Evolutionary conservation across 35 echinoderm and acorn worm species (phyloP), one percentile per base, ranked within the genome.

Genomic region (Apostichopus japonicus): DNA sequence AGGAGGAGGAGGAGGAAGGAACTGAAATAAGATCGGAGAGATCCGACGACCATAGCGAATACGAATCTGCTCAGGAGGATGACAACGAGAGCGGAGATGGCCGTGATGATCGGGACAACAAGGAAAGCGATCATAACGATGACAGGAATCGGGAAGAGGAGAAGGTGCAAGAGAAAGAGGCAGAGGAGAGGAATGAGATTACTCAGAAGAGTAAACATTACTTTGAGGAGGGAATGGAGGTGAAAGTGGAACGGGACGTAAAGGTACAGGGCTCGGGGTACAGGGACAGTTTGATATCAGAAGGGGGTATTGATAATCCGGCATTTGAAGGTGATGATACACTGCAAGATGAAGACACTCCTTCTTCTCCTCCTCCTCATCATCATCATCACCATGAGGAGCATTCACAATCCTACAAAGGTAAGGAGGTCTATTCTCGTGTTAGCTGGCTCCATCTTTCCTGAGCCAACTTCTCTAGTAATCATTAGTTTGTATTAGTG

Each of bases 261-360:
- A 8, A 22, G 27, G 33, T 44, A 44, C 53, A 15, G 65, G 73
- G 71, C 71, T 75, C 71, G 6, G 71, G 17, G 21, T 21, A 75
- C 71, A 6, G 71, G 22, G 56, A 51, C 11, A n/a, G 51, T 4
- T 0, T 53, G 1, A 23, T 55, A 15, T 81, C 58, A n/a, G 25
- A 65, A 79, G 17, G 44, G 24, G 91, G 91, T 23, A 92, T 92
- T 54, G 80, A 70, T 54, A 92, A 92, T 67, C 62, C 62, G 4
- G 91, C 23, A 10, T 92, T 84, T 71, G 91, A 84, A 23, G 79
- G 70, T 67, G 91, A 92, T 72, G 62, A 61, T 53, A 44, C 79
- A 19, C 57, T 84, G 17, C 81, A 27, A 21, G 55, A 57, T 19
- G 17, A 54, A 58, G 57, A 61, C 33, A 44, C 33, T 44, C 0